phyloP scores from a whole-genome alignment of 2,113 vertebrate species.

The Cebidichthys violaceus region DNA sequence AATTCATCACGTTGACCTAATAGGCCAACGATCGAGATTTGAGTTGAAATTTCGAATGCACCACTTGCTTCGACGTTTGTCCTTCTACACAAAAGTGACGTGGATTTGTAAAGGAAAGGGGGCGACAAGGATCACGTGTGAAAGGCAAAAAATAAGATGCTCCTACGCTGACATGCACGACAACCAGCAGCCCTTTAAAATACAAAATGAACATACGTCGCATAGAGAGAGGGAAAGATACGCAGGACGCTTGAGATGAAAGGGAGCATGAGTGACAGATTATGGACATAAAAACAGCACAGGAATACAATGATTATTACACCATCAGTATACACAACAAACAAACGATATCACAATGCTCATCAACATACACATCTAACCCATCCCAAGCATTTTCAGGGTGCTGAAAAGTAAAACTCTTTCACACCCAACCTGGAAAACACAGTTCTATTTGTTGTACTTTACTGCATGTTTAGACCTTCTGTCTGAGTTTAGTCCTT shows the following conservation, averaged over 20 bases:
- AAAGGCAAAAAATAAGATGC: too few relatives aligned
- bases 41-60: conserved; percentile 30
- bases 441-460: too few relatives aligned
- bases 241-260: not conserved
- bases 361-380: not conserved
- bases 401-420: too few relatives aligned
- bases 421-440: too few relatives aligned
- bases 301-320: not conserved
- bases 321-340: not conserved
- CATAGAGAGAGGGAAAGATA: not conserved
- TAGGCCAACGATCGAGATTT: conserved; percentile 24
- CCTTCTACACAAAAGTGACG: conserved; percentile 25
- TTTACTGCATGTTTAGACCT: too few relatives aligned
- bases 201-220: conserved; percentile 28
- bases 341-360: not conserved
- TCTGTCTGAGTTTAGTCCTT: too few relatives aligned
- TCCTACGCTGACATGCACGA: not conserved
- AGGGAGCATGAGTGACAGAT: not conserved
- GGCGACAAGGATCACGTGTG: conserved; percentile 31
- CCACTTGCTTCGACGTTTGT: conserved; percentile 41
- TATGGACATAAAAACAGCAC: not conserved
- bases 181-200: not conserved
- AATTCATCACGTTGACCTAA: conserved; percentile 57
- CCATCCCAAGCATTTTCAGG: too few relatives aligned
- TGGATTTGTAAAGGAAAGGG: conserved; percentile 32